Evolutionary conservation across 2,113 vertebrate species (phyloP).

Genomic region (Rhinolophus ferrumequinum): DNA sequence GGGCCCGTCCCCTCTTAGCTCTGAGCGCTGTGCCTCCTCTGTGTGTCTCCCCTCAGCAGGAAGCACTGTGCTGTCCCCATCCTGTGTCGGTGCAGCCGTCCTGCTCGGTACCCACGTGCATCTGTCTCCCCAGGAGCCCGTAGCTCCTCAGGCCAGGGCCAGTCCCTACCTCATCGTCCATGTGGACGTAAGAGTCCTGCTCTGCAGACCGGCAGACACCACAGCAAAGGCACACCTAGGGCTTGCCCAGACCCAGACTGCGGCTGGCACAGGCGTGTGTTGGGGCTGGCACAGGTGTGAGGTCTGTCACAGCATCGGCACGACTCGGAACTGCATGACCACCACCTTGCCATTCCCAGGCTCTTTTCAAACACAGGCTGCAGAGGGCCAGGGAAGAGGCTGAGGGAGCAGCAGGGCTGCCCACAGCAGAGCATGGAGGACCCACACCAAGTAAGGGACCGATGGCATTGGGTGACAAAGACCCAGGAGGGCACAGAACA

Average conservation of each 20-base stretch:
- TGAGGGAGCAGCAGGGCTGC: too few relatives aligned
- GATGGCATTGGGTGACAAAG: too few relatives aligned
- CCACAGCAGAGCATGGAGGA: too few relatives aligned
- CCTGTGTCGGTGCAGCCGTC: neutral
- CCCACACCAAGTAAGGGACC: neutral
- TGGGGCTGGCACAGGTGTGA: too few relatives aligned
- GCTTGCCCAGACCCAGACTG: neutral
- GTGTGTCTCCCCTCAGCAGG: neutral
- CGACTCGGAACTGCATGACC: neutral
- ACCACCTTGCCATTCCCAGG: too few relatives aligned
- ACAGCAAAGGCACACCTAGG: neutral
- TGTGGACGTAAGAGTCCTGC: neutral
- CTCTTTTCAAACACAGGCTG: neutral
- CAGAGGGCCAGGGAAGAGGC: neutral
- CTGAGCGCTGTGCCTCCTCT: neutral
- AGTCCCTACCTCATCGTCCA: neutral
- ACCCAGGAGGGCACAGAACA: neutral
- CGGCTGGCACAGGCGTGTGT: too few relatives aligned
- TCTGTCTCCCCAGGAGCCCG: neutral
- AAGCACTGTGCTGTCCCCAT: neutral
- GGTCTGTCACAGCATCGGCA: too few relatives aligned
- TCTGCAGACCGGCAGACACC: neutral
- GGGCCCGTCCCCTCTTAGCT: neutral
- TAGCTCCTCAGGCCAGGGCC: neutral
- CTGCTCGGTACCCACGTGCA: neutral